These are phyloP conservation scores for Nemapogon koenigi DNA, from an alignment of 2,888 invertebrate genomes.

Conservation along the genomic window DNA sequence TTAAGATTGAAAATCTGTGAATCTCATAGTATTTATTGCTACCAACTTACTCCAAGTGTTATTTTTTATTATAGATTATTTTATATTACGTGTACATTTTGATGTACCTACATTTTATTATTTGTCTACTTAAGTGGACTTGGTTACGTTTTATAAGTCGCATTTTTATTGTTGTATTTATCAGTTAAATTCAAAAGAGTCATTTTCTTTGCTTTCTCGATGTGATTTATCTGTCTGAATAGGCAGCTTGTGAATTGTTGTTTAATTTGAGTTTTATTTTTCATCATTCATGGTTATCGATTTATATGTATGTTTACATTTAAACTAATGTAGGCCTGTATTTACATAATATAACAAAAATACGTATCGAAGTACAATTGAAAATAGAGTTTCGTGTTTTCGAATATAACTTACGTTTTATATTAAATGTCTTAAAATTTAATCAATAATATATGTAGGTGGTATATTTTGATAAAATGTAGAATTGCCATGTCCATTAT, in stretches of 20 bases:
- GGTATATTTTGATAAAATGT: constrained; percentile 18
- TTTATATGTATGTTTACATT: background rate
- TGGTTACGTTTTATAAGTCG: constrained; percentile 57
- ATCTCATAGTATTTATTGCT: constrained; percentile 66
- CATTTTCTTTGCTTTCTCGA: constrained; percentile 38
- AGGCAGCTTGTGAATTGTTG: constrained; percentile 39
- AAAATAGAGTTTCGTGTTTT: constrained; percentile 43
- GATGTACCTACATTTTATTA: constrained; percentile 61
- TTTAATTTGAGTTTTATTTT: constrained; percentile 24
- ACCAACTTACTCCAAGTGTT: constrained; percentile 52
- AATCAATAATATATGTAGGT: constrained; percentile 35
- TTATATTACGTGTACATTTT: constrained; percentile 53
- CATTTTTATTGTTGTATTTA: constrained; percentile 59
- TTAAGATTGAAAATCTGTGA: constrained; percentile 65
- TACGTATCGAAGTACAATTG: constrained; percentile 65
- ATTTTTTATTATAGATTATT: constrained; percentile 55
- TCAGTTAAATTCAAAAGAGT: constrained; percentile 46
- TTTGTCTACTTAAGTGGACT: constrained; percentile 44
- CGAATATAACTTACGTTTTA: constrained; percentile 30
- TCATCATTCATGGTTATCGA: background rate
- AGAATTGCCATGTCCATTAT: constrained; percentile 40
- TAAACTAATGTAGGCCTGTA: background rate
- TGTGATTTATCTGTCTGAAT: constrained; percentile 36
- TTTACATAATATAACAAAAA: constrained; percentile 39
- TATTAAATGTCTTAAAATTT: constrained; percentile 33